phyloP scores from a whole-genome alignment of 2,888 invertebrate genomes.

The Plusia festucae region DNA sequence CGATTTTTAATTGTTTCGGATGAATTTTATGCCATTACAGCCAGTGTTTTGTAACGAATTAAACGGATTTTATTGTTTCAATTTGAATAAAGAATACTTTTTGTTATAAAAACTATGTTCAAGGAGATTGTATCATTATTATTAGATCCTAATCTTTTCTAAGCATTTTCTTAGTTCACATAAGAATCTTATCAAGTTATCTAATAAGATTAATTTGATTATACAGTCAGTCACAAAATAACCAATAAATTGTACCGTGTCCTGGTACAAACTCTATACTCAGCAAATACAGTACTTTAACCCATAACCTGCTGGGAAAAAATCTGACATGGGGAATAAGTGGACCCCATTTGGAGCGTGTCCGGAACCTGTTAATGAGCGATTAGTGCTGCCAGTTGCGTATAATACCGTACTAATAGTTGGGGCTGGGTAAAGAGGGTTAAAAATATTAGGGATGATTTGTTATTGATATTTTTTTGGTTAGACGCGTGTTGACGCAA shows the following conservation, averaged over 20 bases:
- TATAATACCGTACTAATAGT: conserved; percentile 84
- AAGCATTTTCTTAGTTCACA: not conserved
- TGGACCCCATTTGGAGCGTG: conserved; percentile 63
- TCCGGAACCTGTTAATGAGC: conserved; percentile 86
- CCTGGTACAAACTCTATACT: conserved; percentile 19
- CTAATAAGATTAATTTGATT: not conserved
- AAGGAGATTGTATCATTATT: conserved; percentile 9
- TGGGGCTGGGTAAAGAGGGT: conserved; percentile 75
- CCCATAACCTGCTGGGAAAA: conserved; percentile 56
- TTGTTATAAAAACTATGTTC: conserved; percentile 7
- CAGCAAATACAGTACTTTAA: conserved; percentile 38
- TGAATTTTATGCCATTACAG: conserved; percentile 72
- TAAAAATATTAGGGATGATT: conserved; percentile 58
- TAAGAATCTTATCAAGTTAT: not conserved
- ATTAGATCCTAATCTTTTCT: not conserved
- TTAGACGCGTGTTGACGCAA: conserved; percentile 53
- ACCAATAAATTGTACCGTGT: conserved; percentile 10
- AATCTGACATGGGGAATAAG: conserved; percentile 50
- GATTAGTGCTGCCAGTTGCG: conserved; percentile 88
- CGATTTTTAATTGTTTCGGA: conserved; percentile 86
- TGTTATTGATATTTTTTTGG: conserved; percentile 60
- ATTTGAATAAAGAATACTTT: conserved; percentile 63
- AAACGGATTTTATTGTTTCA: conserved; percentile 64
- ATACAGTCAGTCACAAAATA: not conserved
- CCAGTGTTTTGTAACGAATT: conserved; percentile 74